Conservation (phyloP, 2,797 vertebrate genomes). For the Xenops minutus region DNA sequence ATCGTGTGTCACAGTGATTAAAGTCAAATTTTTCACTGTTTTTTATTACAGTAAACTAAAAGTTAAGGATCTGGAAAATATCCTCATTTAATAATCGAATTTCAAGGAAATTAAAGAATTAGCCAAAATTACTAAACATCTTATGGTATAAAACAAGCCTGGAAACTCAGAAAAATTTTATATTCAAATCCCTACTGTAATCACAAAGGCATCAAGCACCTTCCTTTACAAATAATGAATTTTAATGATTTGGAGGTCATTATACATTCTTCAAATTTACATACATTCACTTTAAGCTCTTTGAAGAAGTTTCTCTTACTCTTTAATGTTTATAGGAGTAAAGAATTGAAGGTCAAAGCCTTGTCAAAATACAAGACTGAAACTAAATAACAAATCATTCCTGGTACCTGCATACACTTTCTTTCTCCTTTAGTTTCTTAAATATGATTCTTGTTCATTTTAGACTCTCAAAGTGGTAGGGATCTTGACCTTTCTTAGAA, state of each 20-base stretch:
- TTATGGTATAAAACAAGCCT: neutral
- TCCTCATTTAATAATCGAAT: neutral
- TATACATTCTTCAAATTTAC: neutral
- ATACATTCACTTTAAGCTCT: neutral
- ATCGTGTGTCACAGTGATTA: neutral
- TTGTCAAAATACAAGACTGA: neutral
- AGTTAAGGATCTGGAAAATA: neutral
- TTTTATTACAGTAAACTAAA: neutral
- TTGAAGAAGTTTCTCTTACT: neutral
- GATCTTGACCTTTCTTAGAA: neutral
- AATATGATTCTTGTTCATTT: neutral
- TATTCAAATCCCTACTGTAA: neutral
- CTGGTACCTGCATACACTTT: neutral
- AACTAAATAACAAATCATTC: neutral
- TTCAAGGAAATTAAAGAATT: constrained; percentile 23
- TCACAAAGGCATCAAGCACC: neutral
- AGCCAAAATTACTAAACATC: neutral
- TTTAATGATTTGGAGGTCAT: neutral
- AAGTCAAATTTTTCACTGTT: neutral
- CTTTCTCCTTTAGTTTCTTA: neutral
- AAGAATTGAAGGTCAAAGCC: neutral
- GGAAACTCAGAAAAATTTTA: neutral
- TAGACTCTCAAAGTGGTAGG: neutral
- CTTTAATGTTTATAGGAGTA: neutral
- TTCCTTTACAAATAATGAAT: neutral